These are phyloP conservation scores for Paralinhomoeus sp. DNA, from an alignment of 2,888 invertebrate genomes.

Conservation along the genomic window DNA sequence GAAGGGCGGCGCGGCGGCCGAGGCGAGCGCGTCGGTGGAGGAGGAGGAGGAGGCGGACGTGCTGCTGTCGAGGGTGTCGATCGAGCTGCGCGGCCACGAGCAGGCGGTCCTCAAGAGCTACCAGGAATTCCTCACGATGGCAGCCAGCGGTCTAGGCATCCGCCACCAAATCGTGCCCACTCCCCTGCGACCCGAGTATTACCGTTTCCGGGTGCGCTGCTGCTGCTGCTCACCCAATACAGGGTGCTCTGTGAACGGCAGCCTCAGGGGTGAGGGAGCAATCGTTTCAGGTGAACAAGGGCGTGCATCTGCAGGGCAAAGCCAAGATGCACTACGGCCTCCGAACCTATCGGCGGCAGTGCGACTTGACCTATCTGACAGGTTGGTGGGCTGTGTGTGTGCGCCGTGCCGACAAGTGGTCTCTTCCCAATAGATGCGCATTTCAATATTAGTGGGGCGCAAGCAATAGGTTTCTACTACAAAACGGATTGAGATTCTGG, in stretches of 20 bases:
- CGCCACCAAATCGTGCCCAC: not conserved
- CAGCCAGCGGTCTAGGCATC: conserved; percentile 50
- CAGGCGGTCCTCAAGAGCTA: conserved; percentile 67
- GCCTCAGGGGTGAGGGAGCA: too few relatives aligned
- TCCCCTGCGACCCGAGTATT: not conserved
- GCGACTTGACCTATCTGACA: conserved; percentile 34
- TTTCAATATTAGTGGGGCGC: too few relatives aligned
- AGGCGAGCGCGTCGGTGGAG: not conserved
- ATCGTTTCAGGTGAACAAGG: conserved; percentile 32
- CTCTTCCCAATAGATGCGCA: not conserved
- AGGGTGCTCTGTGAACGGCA: conserved; percentile 25
- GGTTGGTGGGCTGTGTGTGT: too few relatives aligned
- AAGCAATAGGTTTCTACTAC: too few relatives aligned
- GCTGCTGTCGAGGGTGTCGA: conserved; percentile 52
- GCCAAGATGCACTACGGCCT: conserved; percentile 85
- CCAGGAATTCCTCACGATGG: conserved; percentile 52
- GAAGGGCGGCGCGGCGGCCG: too few relatives aligned
- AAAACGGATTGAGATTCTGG: too few relatives aligned
- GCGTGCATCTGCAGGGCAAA: conserved; percentile 70
- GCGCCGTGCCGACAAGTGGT: too few relatives aligned
- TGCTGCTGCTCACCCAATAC: conserved; percentile 52
- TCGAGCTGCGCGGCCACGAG: conserved; percentile 69
- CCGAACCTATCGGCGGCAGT: conserved; percentile 62
- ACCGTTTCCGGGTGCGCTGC: conserved; percentile 1
- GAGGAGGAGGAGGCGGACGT: conserved; percentile 19